phyloP scores from a whole-genome alignment of 2,113 vertebrate species.

The Rhizomys pruinosus region DNA sequence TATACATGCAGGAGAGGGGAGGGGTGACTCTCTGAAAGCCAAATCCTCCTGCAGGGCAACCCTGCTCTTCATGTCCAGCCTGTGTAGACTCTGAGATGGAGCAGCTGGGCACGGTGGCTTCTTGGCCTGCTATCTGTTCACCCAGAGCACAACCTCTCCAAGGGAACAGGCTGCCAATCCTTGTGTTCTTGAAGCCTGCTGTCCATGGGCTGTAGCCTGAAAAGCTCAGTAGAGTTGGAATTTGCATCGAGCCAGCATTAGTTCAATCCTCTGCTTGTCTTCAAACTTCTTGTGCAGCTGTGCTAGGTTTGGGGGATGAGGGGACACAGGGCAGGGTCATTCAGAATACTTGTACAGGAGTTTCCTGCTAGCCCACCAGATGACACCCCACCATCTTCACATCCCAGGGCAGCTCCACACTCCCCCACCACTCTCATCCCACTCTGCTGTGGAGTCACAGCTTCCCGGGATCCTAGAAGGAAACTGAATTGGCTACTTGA shows the following conservation, averaged over 20 bases:
- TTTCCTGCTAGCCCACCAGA: neutral
- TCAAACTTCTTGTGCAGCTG: conserved; percentile 97
- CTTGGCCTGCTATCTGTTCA: accelerated
- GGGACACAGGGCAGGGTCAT: neutral
- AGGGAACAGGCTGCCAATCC: neutral
- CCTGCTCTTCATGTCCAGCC: accelerated
- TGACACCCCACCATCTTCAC: neutral
- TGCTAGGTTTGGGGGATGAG: conserved; percentile 90
- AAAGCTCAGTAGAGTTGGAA: conserved; percentile 93
- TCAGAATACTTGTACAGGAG: accelerated
- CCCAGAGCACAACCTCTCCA: accelerated
- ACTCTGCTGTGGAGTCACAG: accelerated
- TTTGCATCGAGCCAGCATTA: conserved; percentile 95
- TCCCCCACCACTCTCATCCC: neutral
- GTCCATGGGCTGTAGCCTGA: accelerated
- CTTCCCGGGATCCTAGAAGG: too few relatives aligned
- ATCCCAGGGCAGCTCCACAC: neutral
- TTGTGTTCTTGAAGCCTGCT: accelerated
- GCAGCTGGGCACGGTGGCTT: too few relatives aligned
- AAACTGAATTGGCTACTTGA: too few relatives aligned
- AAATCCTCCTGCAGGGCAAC: accelerated
- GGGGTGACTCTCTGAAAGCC: too few relatives aligned
- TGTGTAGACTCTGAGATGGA: accelerated
- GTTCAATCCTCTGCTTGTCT: conserved; percentile 95
- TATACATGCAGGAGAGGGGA: too few relatives aligned